Base-by-base conservation (phyloP, 1,140 invertebrate species). In the Cryptotermes secundus region DNA sequence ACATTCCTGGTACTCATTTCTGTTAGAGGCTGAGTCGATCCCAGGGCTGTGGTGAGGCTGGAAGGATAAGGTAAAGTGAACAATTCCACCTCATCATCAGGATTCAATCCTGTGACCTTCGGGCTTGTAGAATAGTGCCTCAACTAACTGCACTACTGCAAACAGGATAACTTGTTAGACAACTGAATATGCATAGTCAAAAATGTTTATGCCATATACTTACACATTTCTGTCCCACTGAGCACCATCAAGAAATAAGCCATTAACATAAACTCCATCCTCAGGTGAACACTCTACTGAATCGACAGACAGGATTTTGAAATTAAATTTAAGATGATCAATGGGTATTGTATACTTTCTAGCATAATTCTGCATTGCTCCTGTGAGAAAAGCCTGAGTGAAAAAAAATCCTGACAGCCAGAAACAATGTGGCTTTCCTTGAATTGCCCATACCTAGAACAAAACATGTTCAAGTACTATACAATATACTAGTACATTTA, bases 391-490 rank as follows among this genome's bases (percentile, higher is more conserved):
- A 0, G 96, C 96, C 90, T 99, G 97, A 0, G 96, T 97, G 88
- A 98, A 98, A 87, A 96, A 99, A 89, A 99, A 98, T 19, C 97
- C 97, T 0, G 97, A 97, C 9, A 99, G 91, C 98, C 97, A 99
- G 90, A 97, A 98, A 0, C 93, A 94, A 0, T 91, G 84, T 6
- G 97, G 96, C 89, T 96, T 96, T 4, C 95, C 96, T 72, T 94
- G 87, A 34, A 93, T 89, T 86, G 93, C 93, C 97, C 97, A 99
- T 45, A 93, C 90, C 88, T 95, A 89, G 45, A 86, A 85, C 16
- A 84, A 81, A 79, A 80, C 2, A 36, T 4, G 38, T 38, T 38
- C 38, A 38, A 38, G 4, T 38, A n/a, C n/a, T n/a, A n/a, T n/a
- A n/a, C n/a, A n/a, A n/a, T n/a, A n/a, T n/a, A n/a, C n/a, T n/a